Conservation (phyloP, 2,797 vertebrate species). For the Arctocebus calabarensis region DNA sequence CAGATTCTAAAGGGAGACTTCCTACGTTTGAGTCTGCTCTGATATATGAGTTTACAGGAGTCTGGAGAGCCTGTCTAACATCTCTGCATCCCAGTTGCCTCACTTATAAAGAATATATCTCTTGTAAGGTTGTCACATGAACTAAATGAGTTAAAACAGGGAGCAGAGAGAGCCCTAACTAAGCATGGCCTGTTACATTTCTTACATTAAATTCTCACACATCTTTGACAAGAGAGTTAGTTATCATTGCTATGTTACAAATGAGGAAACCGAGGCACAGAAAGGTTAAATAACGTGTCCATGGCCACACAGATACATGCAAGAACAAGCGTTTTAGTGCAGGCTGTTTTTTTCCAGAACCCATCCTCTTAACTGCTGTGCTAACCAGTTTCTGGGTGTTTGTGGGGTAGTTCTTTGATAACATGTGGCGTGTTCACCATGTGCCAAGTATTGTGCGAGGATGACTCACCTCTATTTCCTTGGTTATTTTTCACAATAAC, state of each 20-base stretch:
- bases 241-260: background rate
- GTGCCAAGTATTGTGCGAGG: background rate
- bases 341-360: background rate
- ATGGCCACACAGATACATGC: background rate
- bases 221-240: background rate
- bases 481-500: background rate
- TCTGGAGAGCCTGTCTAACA: background rate
- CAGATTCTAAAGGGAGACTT: background rate
- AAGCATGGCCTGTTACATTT: background rate
- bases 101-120: background rate
- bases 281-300: background rate
- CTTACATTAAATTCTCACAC: background rate
- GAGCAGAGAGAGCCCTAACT: background rate
- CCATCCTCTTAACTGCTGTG: background rate
- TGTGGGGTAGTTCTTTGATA: background rate
- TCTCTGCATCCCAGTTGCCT: background rate
- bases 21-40: background rate
- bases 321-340: background rate
- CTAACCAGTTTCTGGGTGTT: background rate
- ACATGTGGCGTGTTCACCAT: background rate
- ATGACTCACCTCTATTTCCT: background rate
- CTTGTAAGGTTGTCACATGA: background rate
- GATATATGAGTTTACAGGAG: background rate
- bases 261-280: constrained; percentile 17
- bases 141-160: background rate